A percentile compares a stretch with the other conserved stretches of the same genome.
Conservation (phyloP, 2,797 vertebrate species). For the Enteromius treurensis region DNA sequence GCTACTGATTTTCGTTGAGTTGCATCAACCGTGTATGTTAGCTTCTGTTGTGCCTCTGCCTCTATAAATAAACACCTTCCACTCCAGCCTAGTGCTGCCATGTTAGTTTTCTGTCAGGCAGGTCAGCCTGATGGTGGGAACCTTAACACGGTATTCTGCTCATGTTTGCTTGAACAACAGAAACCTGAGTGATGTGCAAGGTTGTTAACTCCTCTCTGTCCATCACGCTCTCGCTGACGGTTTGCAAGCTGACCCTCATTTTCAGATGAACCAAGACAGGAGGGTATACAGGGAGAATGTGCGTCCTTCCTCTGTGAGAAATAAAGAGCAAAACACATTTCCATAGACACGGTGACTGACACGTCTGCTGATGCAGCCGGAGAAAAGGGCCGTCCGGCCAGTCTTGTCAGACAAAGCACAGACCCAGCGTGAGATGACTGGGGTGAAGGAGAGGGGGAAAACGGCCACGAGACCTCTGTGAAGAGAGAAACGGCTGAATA, state of each 20-base stretch:
- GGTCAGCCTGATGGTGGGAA: slow-evolving; percentile 1
- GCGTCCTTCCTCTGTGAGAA: background rate
- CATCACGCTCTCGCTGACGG: slow-evolving; percentile 10
- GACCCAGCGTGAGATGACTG: slow-evolving; percentile 28
- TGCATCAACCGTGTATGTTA: background rate
- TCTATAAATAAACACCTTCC: slow-evolving; percentile 21
- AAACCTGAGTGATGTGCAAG: slow-evolving; percentile 27
- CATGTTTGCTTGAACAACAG: slow-evolving; percentile 26
- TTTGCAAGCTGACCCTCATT: background rate
- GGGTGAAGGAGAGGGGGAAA: slow-evolving; percentile 14
- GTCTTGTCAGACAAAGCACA: slow-evolving; percentile 36
- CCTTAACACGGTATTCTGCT: slow-evolving; percentile 6
- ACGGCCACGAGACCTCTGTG: slow-evolving; percentile 18
- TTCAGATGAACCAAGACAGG: slow-evolving; percentile 8
- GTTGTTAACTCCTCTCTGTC: slow-evolving; percentile 17
- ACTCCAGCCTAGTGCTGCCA: slow-evolving; percentile 14
- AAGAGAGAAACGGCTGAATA: slow-evolving; percentile 13
- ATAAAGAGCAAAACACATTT: slow-evolving; percentile 33
- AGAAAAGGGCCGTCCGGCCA: slow-evolving; percentile 13
- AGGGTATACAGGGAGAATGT: background rate
- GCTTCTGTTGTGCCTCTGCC: background rate
- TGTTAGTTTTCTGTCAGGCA: slow-evolving; percentile 34
- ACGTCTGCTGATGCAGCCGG: slow-evolving; percentile 44
- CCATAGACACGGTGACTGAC: slow-evolving; percentile 34
- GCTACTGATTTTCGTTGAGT: slow-evolving; percentile 7